These are phyloP conservation scores for Dasysyrphus tricinctus DNA, from an alignment of 2,888 invertebrate species.

Conservation along the genomic window DNA sequence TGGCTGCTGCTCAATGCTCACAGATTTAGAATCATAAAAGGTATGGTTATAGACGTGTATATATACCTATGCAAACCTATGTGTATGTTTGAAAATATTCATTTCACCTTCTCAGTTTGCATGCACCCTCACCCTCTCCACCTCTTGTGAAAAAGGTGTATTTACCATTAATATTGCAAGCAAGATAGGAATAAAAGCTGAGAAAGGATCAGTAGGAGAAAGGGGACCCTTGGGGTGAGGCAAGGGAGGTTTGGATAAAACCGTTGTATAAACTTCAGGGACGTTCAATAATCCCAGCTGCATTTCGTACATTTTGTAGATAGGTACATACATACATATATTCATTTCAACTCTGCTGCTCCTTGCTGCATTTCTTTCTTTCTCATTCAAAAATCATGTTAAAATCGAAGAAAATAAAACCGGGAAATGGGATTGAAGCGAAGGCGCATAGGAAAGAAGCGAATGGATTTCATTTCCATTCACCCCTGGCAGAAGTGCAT, in stretches of 20 bases:
- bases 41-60: background rate
- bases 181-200: slow-evolving; percentile 20
- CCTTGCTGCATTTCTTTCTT: slow-evolving; percentile 6
- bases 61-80: background rate
- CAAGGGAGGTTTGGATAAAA: background rate
- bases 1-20: slow-evolving; percentile 22
- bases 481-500: slow-evolving; percentile 27
- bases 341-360: background rate
- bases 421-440: slow-evolving; percentile 30
- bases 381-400: slow-evolving; percentile 31
- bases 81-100: background rate
- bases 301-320: slow-evolving; percentile 25
- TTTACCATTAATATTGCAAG: slow-evolving; percentile 55
- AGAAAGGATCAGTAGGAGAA: background rate
- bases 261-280: slow-evolving; percentile 41
- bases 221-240: background rate
- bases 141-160: slow-evolving; percentile 31
- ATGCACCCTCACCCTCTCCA: background rate
- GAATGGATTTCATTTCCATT: slow-evolving; percentile 43
- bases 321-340: slow-evolving; percentile 4
- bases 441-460: slow-evolving; percentile 8
- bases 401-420: slow-evolving; percentile 44
- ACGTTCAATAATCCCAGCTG: slow-evolving; percentile 43
- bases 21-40: slow-evolving; percentile 35
- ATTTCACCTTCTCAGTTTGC: background rate